These are phyloP conservation scores for Macrocentrus cingulum DNA, from an alignment of 1,140 invertebrate species.

Conservation along the genomic window DNA sequence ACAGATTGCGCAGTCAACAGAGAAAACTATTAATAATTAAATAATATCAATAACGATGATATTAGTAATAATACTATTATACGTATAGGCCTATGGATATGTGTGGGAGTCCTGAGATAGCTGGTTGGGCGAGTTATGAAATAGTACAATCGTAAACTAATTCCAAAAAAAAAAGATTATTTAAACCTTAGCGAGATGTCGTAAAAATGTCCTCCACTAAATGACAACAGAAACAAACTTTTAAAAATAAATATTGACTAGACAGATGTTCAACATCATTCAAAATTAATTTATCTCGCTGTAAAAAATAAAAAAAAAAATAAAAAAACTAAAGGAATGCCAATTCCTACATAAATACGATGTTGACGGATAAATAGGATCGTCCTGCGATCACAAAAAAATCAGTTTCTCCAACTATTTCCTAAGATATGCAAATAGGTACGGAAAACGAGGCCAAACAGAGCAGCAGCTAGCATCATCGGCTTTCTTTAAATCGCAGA, in stretches of 20 bases:
- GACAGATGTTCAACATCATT: constrained; percentile 25
- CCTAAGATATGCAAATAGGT: constrained; percentile 7
- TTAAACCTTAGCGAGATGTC: no score
- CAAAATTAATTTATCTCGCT: no score
- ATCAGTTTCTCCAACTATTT: neutral
- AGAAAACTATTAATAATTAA: constrained; percentile 6
- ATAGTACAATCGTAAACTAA: no score
- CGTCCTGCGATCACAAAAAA: constrained; percentile 11
- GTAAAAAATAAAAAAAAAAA: constrained; percentile 3
- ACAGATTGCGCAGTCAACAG: neutral
- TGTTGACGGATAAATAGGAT: neutral
- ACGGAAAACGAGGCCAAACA: constrained; percentile 5
- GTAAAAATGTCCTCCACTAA: neutral
- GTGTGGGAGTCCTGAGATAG: neutral
- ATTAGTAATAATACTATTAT: constrained; percentile 19
- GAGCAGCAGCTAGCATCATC: no score
- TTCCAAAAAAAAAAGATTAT: no score
- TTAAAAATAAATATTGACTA: constrained; percentile 35
- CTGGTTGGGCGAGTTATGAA: no score
- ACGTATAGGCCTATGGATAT: neutral
- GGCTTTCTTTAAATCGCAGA: no score
- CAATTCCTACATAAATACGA: neutral
- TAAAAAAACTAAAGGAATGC: neutral
- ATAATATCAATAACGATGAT: constrained; percentile 17
- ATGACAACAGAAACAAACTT: constrained; percentile 5